Evolutionary conservation across 2,888 invertebrate genomes (phyloP), one percentile per base, ranked within the genome.

Genomic region (Epirrita christyi): DNA sequence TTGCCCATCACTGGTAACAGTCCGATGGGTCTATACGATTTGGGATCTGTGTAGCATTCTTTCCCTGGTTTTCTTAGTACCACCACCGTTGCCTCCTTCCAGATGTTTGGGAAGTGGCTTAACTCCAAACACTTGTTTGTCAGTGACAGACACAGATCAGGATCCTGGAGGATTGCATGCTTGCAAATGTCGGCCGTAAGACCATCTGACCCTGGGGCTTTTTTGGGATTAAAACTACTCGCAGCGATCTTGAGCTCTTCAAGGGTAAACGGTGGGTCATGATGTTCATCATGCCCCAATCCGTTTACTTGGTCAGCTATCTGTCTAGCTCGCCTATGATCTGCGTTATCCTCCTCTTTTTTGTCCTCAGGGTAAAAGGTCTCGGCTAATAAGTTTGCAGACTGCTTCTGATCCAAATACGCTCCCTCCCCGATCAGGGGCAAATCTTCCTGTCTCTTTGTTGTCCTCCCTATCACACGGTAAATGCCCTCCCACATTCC

Each of bases 1-100:
- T 64, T 57, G 10, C 59, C 63, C 1, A 71, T 41, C 0, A 69
- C 54, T 0, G 67, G 58, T 21, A 71, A 56, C 0, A 68, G 56
- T 0, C 67, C 68, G 6, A 51, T 51, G 0, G 50, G 50, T 6
- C 43, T 34, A 10, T 51, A 51, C 0, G 50, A 51, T 10, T 43
- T 51, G 0, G 50, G 36, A 1, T 41, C 5, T 0, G 43, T 43
- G 28, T 51, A 51, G 11, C 15, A 2, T 10, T 44, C 38, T 10
- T 44, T 52, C 0, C 37, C 51, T 0, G 44, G 51, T 27, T 52
- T 52, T 10, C 45, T 38, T 4, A 52, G 15, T 3, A 40, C 21
- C 1, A 52, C 40, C n/a, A 45, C 52, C 1, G 45, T 41, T 0
- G 54, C 54, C n/a, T 41, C 43, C n/a, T 54, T 54, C 47, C 54